Conservation (phyloP, 2,797 vertebrate species). For the Leuciscus waleckii region DNA sequence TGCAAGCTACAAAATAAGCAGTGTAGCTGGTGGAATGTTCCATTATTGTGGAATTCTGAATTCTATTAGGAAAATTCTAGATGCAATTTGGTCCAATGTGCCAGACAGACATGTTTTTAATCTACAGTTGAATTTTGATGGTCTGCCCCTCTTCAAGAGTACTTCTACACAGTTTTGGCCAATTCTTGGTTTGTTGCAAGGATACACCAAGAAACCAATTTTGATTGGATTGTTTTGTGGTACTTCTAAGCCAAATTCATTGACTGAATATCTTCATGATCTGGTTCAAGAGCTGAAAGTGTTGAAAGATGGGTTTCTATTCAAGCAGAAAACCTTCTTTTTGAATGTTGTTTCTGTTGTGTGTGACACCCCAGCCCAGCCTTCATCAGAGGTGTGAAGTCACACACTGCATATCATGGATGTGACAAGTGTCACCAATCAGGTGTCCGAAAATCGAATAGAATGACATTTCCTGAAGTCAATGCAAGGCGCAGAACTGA, state of each 20-base stretch:
- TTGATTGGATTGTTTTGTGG: constrained; percentile 46
- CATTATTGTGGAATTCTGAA: constrained; percentile 42
- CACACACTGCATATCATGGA: constrained; percentile 31
- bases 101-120: constrained; percentile 25
- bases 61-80: background rate
- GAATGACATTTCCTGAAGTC: constrained; percentile 16
- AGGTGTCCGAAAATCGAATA: background rate
- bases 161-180: constrained; percentile 36
- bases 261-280: constrained; percentile 35
- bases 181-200: constrained; percentile 32
- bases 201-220: constrained; percentile 16
- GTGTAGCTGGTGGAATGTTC: constrained; percentile 28
- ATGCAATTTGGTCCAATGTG: background rate
- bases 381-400: constrained; percentile 41
- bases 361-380: constrained; percentile 50
- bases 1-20: constrained; percentile 5
- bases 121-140: constrained; percentile 36
- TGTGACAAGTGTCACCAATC: constrained; percentile 44
- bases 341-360: constrained; percentile 44
- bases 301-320: constrained; percentile 30
- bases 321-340: constrained; percentile 37
- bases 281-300: constrained; percentile 38
- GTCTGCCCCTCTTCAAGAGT: constrained; percentile 37
- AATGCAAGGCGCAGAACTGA: constrained; percentile 33
- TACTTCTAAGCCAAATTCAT: constrained; percentile 30